Percentiles rank a stretch among this genome's conserved stretches.
These are phyloP conservation scores for Zygothrica quintamaculata DNA, from an alignment of 2,888 invertebrate species.

Conservation along the genomic window DNA sequence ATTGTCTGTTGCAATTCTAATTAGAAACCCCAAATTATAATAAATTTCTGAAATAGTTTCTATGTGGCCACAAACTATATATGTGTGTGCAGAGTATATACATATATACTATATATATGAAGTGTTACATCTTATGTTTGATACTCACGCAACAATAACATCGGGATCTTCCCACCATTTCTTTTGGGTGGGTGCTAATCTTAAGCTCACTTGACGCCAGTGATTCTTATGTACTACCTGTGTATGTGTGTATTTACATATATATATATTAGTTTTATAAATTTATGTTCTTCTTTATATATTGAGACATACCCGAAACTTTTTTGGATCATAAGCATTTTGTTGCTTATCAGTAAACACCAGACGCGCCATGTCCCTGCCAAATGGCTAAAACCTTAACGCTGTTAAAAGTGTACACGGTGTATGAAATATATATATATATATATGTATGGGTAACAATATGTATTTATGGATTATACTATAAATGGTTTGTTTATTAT, in stretches of 20 bases:
- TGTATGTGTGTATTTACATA: too few species aligned
- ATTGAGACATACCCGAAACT: conserved; percentile 60
- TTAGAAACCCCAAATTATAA: too few species aligned
- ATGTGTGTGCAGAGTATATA: too few species aligned
- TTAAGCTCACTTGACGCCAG: conserved; percentile 76
- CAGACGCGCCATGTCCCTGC: conserved; percentile 71
- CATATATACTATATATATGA: too few species aligned
- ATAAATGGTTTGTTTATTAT: conserved; percentile 17
- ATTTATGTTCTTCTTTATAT: too few species aligned
- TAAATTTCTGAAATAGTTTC: too few species aligned
- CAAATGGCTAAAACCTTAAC: not conserved
- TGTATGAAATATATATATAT: conserved; percentile 21
- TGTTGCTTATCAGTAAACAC: conserved; percentile 71
- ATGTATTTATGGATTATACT: conserved; percentile 13
- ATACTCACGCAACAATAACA: conserved; percentile 84
- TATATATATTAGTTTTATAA: too few species aligned
- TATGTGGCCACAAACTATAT: too few species aligned
- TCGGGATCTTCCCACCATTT: conserved; percentile 84
- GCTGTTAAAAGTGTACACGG: conserved; percentile 11
- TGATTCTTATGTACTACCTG: conserved; percentile 74
- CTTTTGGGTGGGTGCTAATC: conserved; percentile 73
- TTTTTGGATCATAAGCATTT: conserved; percentile 57
- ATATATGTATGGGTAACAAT: conserved; percentile 9
- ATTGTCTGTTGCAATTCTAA: too few species aligned
- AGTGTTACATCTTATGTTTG: conserved; percentile 19